Percentiles rank a stretch among this genome's conserved stretches.
phyloP scores from a whole-genome alignment of 2,113 vertebrate species.

The Holacanthus passer region DNA sequence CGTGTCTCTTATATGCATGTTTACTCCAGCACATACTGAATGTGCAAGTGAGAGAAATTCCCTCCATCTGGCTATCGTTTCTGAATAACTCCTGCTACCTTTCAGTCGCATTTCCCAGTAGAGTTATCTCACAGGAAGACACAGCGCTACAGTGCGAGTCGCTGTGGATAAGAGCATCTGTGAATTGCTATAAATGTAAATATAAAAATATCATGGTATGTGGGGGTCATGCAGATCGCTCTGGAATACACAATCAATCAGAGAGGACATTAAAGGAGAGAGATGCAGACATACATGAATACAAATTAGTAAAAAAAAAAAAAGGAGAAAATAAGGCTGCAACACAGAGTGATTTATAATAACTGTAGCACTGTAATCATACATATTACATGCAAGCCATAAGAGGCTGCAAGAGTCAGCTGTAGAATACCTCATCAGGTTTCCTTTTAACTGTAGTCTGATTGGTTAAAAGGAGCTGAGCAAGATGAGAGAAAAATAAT shows the following conservation, averaged over 20 bases:
- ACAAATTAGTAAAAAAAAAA: neutral
- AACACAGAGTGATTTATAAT: neutral
- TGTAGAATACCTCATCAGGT: neutral
- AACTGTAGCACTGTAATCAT: neutral
- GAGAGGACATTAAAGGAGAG: slow-evolving; percentile 21
- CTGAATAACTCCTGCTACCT: slow-evolving; percentile 23
- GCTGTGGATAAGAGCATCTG: slow-evolving; percentile 33
- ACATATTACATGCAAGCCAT: slow-evolving; percentile 13
- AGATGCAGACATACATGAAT: slow-evolving; percentile 10
- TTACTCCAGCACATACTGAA: neutral
- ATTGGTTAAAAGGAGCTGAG: neutral
- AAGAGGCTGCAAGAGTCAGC: neutral
- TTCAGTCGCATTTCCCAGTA: slow-evolving; percentile 26
- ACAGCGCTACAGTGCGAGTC: neutral
- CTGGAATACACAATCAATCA: slow-evolving; percentile 43
- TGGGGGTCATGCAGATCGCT: slow-evolving; percentile 39
- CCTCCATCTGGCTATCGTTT: slow-evolving; percentile 18
- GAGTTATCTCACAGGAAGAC: slow-evolving; percentile 17
- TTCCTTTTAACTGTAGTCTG: neutral
- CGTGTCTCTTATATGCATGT: neutral
- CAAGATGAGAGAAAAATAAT: neutral
- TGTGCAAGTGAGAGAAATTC: slow-evolving; percentile 4
- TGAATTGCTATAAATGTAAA: slow-evolving; percentile 15
- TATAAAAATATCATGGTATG: slow-evolving; percentile 24
- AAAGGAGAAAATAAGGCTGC: slow-evolving; percentile 13